These are phyloP conservation scores for Zalophus californianus DNA, from an alignment of 2,797 vertebrate genomes.

Conservation along the genomic window DNA sequence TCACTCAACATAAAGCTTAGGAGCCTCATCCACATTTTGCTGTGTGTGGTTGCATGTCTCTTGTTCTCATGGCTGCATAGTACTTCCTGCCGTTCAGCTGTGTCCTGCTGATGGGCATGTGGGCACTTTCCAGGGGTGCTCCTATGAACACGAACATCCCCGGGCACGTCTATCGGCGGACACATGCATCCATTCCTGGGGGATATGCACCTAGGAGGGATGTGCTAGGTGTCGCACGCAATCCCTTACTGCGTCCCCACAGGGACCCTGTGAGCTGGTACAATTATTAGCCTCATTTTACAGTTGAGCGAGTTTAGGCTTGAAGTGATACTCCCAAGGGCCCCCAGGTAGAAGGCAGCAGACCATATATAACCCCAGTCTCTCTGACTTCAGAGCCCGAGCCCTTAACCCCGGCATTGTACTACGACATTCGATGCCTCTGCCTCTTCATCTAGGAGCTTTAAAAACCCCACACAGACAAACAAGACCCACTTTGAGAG, in stretches of 20 bases:
- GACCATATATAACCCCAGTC: background rate
- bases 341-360: background rate
- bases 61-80: fast-evolving
- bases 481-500: background rate
- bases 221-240: background rate
- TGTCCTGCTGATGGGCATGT: fast-evolving
- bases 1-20: fast-evolving
- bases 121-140: background rate
- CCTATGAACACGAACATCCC: fast-evolving
- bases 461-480: background rate
- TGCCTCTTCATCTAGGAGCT: background rate
- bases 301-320: background rate
- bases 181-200: background rate
- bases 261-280: background rate
- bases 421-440: too few species aligned
- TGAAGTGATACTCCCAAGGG: background rate
- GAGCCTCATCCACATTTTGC: background rate
- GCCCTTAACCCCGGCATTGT: fast-evolving
- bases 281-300: background rate
- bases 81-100: background rate
- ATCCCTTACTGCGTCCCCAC: background rate
- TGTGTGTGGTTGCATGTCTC: fast-evolving
- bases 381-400: background rate
- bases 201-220: too few species aligned
- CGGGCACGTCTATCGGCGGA: fast-evolving